Evolutionary conservation across 2,797 vertebrate species (phyloP).

Genomic region (Dermochelys coriacea): DNA sequence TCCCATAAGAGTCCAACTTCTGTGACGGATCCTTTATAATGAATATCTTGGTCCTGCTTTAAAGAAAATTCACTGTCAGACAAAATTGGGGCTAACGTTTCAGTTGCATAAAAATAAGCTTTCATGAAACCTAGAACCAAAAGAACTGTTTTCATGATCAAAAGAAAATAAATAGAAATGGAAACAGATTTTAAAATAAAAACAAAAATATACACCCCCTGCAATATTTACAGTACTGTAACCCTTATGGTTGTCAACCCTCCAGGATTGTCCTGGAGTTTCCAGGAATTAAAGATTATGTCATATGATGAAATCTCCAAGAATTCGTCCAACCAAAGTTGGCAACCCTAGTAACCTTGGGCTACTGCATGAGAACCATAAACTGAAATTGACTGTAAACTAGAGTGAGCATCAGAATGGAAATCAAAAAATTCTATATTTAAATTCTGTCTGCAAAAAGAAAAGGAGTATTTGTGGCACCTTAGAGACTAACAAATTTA

Average conservation of each 20-base stretch:
- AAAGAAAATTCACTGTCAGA: conserved; percentile 3
- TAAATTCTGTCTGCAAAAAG: conserved; percentile 62
- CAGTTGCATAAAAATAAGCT: neutral
- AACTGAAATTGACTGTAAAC: conserved; percentile 51
- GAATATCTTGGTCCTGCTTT: neutral
- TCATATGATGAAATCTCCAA: too few relatives aligned
- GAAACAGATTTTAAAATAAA: conserved; percentile 49
- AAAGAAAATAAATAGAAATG: conserved; percentile 40
- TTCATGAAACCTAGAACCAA: neutral
- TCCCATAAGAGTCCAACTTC: neutral
- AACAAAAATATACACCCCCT: conserved; percentile 52
- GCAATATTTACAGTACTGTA: conserved; percentile 20
- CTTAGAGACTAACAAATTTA: too few relatives aligned
- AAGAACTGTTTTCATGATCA: neutral
- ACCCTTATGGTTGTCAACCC: neutral
- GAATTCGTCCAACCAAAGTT: too few relatives aligned
- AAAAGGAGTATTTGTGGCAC: too few relatives aligned
- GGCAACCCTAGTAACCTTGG: neutral
- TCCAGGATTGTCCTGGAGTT: too few relatives aligned
- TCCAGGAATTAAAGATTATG: too few relatives aligned
- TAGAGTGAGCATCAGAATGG: conserved; percentile 46
- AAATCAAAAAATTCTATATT: conserved; percentile 30
- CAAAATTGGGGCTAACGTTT: neutral
- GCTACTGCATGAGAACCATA: conserved; percentile 27
- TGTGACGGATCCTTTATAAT: neutral